Evolutionary conservation across 2,797 vertebrate species (phyloP).

Genomic region (Muscicapa comitata): DNA sequence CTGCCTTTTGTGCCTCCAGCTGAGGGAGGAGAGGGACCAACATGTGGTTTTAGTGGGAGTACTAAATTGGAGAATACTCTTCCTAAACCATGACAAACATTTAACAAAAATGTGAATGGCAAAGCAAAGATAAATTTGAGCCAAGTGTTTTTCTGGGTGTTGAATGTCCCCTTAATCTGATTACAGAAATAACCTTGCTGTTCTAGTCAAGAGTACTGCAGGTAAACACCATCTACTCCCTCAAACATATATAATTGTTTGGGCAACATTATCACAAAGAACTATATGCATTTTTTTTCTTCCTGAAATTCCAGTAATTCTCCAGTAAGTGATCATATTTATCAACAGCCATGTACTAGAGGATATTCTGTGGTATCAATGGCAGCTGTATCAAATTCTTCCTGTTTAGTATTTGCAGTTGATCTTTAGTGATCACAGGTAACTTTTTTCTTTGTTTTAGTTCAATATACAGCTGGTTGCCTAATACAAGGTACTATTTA

Average conservation of each 20-base stretch:
- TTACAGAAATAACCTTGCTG: not conserved
- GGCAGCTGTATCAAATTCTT: not conserved
- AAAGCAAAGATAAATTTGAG: not conserved
- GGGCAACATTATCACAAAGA: not conserved
- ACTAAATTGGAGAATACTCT: not conserved
- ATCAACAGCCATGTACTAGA: not conserved
- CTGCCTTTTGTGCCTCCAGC: not conserved
- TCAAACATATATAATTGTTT: not conserved
- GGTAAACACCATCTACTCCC: not conserved
- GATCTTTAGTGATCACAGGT: not conserved
- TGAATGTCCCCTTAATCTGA: not conserved
- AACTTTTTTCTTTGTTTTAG: not conserved
- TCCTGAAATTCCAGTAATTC: not conserved
- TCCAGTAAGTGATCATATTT: not conserved
- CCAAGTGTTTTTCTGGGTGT: not conserved
- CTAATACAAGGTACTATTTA: not conserved
- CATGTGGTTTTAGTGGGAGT: rapidly evolving
- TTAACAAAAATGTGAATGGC: not conserved
- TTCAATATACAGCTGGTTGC: not conserved
- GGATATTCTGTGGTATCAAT: not conserved
- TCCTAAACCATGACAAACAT: not conserved
- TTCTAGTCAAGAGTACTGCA: not conserved
- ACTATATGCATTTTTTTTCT: not conserved
- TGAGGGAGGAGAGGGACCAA: not conserved
- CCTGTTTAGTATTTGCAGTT: not conserved